Percentiles rank a stretch among this genome's conserved stretches.
phyloP scores from a whole-genome alignment of 2,888 invertebrate genomes.

The Mythimna pallens region DNA sequence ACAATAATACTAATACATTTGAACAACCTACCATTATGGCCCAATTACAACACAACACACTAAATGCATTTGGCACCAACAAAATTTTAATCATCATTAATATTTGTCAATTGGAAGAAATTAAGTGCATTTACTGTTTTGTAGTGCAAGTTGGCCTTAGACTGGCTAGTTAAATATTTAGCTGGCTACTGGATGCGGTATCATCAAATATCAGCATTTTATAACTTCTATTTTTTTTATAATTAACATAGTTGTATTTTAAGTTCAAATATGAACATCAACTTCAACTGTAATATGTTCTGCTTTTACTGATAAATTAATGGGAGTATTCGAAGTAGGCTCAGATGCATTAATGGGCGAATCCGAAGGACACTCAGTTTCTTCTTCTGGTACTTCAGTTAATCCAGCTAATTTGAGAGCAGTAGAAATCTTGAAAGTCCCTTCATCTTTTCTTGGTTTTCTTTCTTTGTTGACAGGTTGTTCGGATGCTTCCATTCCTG shows the following conservation, averaged over 20 bases:
- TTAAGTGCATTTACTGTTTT: not conserved
- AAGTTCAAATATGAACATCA: slow-evolving; percentile 53
- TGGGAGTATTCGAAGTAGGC: slow-evolving; percentile 27
- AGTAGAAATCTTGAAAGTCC: slow-evolving; percentile 74
- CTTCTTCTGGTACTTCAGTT: slow-evolving; percentile 52
- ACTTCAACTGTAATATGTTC: slow-evolving; percentile 64
- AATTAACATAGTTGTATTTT: slow-evolving; percentile 4
- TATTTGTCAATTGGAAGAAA: not conserved
- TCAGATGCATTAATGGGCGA: not conserved
- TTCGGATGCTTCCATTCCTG: slow-evolving; percentile 34
- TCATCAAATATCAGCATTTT: not conserved
- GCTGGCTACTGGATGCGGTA: not conserved
- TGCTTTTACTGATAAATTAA: slow-evolving; percentile 56
- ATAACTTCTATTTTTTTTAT: slow-evolving; percentile 5
- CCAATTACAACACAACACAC: not conserved
- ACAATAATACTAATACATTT: slow-evolving; percentile 1
- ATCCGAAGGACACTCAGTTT: not conserved
- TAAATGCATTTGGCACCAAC: not conserved
- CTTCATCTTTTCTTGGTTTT: slow-evolving; percentile 81
- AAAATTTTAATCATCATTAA: not conserved
- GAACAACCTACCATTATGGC: not conserved
- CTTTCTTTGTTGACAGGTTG: slow-evolving; percentile 73
- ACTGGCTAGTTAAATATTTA: not conserved
- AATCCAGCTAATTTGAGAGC: slow-evolving; percentile 81
- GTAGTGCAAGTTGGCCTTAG: not conserved